Evolutionary conservation across 2,797 vertebrate genomes (phyloP).

Genomic region (Sciurus carolinensis): DNA sequence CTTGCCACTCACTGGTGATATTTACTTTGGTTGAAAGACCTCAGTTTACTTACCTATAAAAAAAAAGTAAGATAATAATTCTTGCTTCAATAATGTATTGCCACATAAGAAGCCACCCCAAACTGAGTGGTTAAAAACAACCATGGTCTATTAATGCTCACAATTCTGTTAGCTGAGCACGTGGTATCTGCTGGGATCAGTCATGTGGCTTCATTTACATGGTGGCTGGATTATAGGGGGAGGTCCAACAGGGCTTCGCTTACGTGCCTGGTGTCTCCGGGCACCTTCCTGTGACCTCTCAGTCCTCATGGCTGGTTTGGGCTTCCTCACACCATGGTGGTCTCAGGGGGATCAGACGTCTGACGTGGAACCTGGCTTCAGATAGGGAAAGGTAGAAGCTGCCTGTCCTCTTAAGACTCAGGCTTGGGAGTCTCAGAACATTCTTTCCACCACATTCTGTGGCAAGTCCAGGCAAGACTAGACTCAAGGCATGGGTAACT

Average conservation of each 20-base stretch:
- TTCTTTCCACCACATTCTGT: background rate
- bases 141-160: background rate
- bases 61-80: background rate
- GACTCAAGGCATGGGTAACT: background rate
- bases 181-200: background rate
- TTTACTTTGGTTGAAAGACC: background rate
- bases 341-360: background rate
- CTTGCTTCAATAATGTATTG: background rate
- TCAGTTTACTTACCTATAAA: background rate
- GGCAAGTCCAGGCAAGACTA: background rate
- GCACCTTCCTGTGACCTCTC: background rate
- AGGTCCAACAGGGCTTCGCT: background rate
- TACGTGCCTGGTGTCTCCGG: fast-evolving
- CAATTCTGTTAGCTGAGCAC: background rate
- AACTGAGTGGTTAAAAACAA: background rate
- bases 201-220: no score
- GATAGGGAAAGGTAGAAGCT: background rate
- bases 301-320: no score
- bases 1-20: no score
- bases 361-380: background rate
- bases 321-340: background rate
- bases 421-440: background rate
- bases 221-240: no score
- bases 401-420: background rate
- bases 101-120: background rate